Evolutionary conservation across 2,797 vertebrate genomes (phyloP).

Genomic region (Spondyliosoma cantharus): DNA sequence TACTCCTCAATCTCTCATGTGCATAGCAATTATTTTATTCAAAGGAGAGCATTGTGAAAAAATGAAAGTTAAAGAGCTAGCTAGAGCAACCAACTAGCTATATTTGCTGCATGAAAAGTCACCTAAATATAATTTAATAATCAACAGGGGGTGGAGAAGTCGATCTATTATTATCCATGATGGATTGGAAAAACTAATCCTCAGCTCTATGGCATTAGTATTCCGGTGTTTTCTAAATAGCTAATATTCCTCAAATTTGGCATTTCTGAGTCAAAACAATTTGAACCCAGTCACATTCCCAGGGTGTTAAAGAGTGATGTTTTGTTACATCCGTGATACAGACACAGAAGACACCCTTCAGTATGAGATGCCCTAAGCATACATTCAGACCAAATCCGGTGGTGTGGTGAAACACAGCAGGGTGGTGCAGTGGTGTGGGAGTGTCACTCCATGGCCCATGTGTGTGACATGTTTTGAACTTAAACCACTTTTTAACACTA

Average conservation of each 20-base stretch:
- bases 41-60: conserved; percentile 39
- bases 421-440: too few species aligned
- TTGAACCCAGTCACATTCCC: not conserved
- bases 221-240: conserved; percentile 59
- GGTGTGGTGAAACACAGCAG: too few species aligned
- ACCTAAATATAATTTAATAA: conserved; percentile 59
- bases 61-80: conserved; percentile 39
- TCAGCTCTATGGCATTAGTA: conserved; percentile 58
- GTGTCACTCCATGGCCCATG: too few species aligned
- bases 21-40: conserved; percentile 27
- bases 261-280: conserved; percentile 57
- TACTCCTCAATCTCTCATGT: conserved; percentile 46
- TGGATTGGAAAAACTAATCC: conserved; percentile 59
- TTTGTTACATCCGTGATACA: too few species aligned
- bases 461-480: too few species aligned
- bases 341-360: too few species aligned
- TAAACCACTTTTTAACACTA: too few species aligned
- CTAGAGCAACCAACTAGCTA: conserved; percentile 16
- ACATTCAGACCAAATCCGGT: too few species aligned
- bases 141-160: conserved; percentile 35
- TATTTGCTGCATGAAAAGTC: conserved; percentile 40
- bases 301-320: too few species aligned
- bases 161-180: conserved; percentile 58
- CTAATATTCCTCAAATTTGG: conserved; percentile 39
- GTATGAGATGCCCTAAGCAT: too few species aligned